These are phyloP conservation scores for Cyprinodon brontotheroides DNA, from an alignment of 2,113 vertebrate species.

Conservation along the genomic window DNA sequence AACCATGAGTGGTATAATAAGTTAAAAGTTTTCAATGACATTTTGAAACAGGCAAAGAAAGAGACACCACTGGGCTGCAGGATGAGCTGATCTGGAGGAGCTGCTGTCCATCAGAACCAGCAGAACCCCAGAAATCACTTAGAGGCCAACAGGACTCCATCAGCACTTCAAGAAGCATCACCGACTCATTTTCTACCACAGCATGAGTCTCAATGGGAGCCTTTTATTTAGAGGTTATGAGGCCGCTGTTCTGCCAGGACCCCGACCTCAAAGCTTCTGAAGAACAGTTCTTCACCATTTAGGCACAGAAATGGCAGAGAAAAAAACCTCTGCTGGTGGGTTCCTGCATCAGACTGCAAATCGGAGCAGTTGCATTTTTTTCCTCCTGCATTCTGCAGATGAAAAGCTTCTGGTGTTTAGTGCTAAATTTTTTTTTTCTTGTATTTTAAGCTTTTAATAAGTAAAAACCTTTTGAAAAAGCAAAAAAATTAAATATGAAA, in stretches of 20 bases:
- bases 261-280: not conserved
- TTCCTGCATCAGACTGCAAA: not conserved
- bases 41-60: not conserved
- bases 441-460: not conserved
- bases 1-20: not conserved
- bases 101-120: slow-evolving; percentile 20
- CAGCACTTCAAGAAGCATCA: slow-evolving; percentile 17
- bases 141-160: slow-evolving; percentile 3
- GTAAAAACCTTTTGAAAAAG: not conserved
- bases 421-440: not conserved
- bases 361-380: not conserved
- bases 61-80: not conserved
- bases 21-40: not conserved
- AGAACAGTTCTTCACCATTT: not conserved
- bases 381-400: no score
- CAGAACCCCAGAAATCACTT: slow-evolving; percentile 20
- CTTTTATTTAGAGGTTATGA: slow-evolving; percentile 8
- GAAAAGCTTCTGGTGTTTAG: not conserved
- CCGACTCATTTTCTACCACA: slow-evolving; percentile 11
- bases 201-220: slow-evolving; percentile 21
- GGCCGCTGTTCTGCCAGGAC: not conserved
- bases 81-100: slow-evolving; percentile 21
- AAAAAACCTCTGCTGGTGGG: not conserved
- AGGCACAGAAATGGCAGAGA: not conserved
- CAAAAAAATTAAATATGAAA: not conserved